Conservation (phyloP, 1,140 invertebrate species). For the Xylocopa sonorina region DNA sequence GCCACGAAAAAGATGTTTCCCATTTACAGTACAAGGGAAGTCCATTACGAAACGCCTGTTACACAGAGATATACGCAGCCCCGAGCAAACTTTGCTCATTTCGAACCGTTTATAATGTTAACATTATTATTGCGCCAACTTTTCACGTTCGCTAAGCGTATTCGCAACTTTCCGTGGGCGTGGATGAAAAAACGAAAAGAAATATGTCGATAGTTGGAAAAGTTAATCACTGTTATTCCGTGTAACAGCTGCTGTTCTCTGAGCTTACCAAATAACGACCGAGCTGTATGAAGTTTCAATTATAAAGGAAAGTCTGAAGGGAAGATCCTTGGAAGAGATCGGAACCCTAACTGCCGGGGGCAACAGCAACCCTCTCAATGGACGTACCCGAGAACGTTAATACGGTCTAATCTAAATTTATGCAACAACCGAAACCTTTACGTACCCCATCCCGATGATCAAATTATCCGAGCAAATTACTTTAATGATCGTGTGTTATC, state of each 20-base stretch:
- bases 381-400: not conserved
- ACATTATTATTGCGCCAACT: not conserved
- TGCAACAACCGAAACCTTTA: not conserved
- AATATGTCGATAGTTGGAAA: not conserved
- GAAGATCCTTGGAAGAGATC: not conserved
- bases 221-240: not conserved
- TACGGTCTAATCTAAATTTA: slow-evolving; percentile 13
- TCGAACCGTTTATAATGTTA: slow-evolving; percentile 16
- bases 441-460: not conserved
- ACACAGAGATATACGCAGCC: not conserved
- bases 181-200: no score
- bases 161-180: not conserved
- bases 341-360: not conserved
- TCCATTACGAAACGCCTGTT: slow-evolving; percentile 62
- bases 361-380: not conserved
- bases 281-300: slow-evolving; percentile 16
- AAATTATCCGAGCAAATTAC: not conserved
- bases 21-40: slow-evolving; percentile 60
- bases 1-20: slow-evolving; percentile 58
- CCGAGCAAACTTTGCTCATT: slow-evolving; percentile 40
- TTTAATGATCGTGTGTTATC: slow-evolving; percentile 1
- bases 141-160: not conserved
- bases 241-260: not conserved
- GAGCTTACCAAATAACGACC: not conserved
- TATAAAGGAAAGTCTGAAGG: not conserved